Evolutionary conservation across 2,113 vertebrate genomes (phyloP).

Genomic region (Tragelaphus imberbis): DNA sequence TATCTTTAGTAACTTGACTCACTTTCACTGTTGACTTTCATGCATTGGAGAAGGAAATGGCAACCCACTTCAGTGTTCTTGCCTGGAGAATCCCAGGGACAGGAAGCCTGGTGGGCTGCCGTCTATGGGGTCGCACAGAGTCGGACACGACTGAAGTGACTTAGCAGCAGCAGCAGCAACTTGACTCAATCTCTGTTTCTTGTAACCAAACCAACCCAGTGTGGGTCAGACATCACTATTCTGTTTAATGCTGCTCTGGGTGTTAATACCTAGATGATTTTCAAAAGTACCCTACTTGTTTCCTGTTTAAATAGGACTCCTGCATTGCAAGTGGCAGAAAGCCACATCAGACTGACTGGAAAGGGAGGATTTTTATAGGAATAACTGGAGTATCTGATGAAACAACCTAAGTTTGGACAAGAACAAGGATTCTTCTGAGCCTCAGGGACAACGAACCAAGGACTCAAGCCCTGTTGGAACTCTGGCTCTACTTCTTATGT

Average conservation of each 20-base stretch:
- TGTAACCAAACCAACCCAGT: neutral
- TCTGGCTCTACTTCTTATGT: neutral
- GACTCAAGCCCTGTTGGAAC: neutral
- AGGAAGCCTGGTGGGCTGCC: no score
- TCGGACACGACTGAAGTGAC: no score
- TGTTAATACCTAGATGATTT: neutral
- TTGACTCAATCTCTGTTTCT: slow-evolving; percentile 14
- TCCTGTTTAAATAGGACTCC: neutral
- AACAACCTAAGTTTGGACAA: neutral
- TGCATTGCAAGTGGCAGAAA: neutral
- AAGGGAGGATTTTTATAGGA: neutral
- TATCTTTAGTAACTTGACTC: neutral
- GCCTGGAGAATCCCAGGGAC: no score
- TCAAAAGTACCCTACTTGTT: neutral
- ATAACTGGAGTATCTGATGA: neutral
- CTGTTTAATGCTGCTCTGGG: neutral
- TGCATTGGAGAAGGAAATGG: no score
- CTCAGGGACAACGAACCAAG: neutral
- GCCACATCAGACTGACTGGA: neutral
- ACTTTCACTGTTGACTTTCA: no score
- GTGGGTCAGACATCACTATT: neutral
- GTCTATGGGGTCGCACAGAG: no score
- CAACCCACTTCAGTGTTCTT: no score
- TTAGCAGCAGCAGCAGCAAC: neutral
- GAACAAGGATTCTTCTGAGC: neutral